These are phyloP conservation scores for Chionomys nivalis DNA, from an alignment of 2,113 vertebrate genomes.

Conservation along the genomic window DNA sequence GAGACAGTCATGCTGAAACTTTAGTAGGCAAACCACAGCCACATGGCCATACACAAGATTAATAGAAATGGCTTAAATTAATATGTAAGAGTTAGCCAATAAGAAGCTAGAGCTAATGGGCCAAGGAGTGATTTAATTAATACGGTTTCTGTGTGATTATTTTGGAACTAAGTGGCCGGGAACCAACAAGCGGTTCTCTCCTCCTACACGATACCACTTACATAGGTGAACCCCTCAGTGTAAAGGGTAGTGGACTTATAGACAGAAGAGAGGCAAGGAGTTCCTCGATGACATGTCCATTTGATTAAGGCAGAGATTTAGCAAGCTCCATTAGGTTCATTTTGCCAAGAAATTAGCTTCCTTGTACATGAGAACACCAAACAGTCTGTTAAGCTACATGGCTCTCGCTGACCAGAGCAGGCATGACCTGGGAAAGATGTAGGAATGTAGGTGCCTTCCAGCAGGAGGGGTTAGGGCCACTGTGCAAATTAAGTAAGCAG, in stretches of 20 bases:
- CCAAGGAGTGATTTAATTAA: no score
- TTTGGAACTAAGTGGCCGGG: no score
- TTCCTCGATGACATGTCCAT: not conserved
- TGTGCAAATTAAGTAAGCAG: not conserved
- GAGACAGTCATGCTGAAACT: no score
- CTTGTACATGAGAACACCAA: not conserved
- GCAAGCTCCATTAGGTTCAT: slow-evolving; percentile 11
- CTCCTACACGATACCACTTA: not conserved
- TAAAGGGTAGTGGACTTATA: not conserved
- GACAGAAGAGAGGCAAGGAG: not conserved
- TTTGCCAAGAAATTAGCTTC: not conserved
- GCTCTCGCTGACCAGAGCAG: not conserved
- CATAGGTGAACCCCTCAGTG: not conserved
- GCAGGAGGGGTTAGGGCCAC: not conserved
- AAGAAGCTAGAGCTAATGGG: no score
- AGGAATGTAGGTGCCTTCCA: not conserved
- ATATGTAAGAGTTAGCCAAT: no score
- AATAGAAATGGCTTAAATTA: no score
- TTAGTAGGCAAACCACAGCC: no score
- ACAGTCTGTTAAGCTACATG: not conserved
- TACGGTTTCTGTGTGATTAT: no score
- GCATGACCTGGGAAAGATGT: not conserved
- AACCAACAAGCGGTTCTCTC: no score
- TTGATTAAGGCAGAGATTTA: not conserved
- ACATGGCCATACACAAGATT: no score